Base-by-base conservation (phyloP, 2,797 vertebrate genomes). In the Cirrhinus molitorella region DNA sequence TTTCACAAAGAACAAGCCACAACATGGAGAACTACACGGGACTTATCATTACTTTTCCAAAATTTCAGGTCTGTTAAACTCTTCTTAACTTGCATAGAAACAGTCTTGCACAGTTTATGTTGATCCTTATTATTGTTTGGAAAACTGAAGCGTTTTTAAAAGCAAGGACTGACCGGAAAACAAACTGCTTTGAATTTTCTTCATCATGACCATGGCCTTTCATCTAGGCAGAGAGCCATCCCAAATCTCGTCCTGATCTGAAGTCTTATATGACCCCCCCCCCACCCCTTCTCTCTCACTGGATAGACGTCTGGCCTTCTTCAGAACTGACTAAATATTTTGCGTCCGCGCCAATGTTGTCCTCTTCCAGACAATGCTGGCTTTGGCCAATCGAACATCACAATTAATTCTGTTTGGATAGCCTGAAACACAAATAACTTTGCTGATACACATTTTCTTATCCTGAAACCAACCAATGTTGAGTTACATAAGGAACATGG, bases 251-350 rank as follows among this genome's bases (percentile, higher is more conserved):
- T 65, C 23, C 71, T 53, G 68, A 70, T 75, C 31, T 63, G 17
- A 83, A 68, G 28, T 53, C 43, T 80, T 80, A 73, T 77, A 43
- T 31, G 75, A 81, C 72, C 63, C n/a, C 75, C 72, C 43, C 16
- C 88, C 91, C n/a, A 67, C 72, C 43, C 21, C 88, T 90, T 91
- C 91, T 89, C 86, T 83, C 85, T 87, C 72, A 67, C 31, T 86
- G 82, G 83, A 83, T 87, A 81, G n/a, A 84, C 85, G 88, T 83
- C 93, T 93, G 94, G 92, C 88, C 83, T 91, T 87, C 89, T 84
- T 94, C 92, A 93, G 67, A 57, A 72, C 79, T 86, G 85, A 86
- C 85, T 73, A 83, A 90, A 88, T 87, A 87, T 87, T 86, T 87
- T 88, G 83, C 21, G 16, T 80, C 57, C 70, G 59, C 9, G 57